These are phyloP conservation scores for Hypothenemus hampei DNA, from an alignment of 1,140 invertebrate genomes.

Conservation along the genomic window DNA sequence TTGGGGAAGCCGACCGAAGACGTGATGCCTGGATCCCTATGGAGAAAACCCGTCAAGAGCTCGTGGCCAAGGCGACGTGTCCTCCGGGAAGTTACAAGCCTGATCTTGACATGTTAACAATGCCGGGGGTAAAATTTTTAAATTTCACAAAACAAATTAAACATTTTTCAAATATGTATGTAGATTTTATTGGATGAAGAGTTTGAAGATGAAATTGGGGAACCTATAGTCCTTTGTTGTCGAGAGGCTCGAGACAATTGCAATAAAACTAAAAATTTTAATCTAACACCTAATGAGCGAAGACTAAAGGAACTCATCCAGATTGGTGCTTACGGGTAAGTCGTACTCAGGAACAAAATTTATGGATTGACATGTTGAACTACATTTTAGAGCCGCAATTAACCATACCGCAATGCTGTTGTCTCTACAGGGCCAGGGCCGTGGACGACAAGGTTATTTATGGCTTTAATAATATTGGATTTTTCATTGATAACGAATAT, in stretches of 20 bases:
- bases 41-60: slow-evolving; percentile 58
- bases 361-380: neutral
- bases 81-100: slow-evolving; percentile 61
- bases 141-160: neutral
- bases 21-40: slow-evolving; percentile 73
- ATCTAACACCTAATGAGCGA: slow-evolving; percentile 81
- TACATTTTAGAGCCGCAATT: slow-evolving; percentile 61
- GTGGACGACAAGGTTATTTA: slow-evolving; percentile 57
- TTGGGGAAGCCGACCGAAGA: slow-evolving; percentile 56
- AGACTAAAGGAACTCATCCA: slow-evolving; percentile 78
- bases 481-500: neutral
- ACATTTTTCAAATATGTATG: neutral
- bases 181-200: slow-evolving; percentile 56
- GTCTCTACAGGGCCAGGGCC: slow-evolving; percentile 72
- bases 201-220: slow-evolving; percentile 67
- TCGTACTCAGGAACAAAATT: neutral
- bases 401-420: slow-evolving; percentile 77
- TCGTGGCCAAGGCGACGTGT: slow-evolving; percentile 58
- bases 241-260: slow-evolving; percentile 69
- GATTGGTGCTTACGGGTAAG: slow-evolving; percentile 55
- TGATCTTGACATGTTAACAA: slow-evolving; percentile 61
- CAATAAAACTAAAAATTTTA: slow-evolving; percentile 68
- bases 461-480: neutral
- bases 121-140: slow-evolving; percentile 52
- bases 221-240: slow-evolving; percentile 71